Evolutionary conservation across 2,888 invertebrate genomes (phyloP).

Genomic region (Crioceris asparagi): DNA sequence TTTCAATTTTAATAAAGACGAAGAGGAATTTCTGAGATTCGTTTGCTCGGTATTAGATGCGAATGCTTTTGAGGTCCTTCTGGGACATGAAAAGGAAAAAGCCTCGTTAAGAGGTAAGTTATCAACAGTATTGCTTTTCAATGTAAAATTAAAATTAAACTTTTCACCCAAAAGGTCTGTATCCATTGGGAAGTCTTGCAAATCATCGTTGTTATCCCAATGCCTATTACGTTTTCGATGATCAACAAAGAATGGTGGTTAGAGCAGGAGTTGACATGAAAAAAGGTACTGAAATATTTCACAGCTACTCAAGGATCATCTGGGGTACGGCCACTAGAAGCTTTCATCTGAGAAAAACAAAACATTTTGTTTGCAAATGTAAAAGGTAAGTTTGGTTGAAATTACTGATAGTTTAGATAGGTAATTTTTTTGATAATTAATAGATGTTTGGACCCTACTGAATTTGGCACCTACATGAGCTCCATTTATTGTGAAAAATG

Average conservation of each 20-base stretch:
- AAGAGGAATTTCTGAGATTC: slow-evolving; percentile 46
- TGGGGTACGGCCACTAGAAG: slow-evolving; percentile 59
- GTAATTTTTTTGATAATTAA: too few species aligned
- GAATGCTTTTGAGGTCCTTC: slow-evolving; percentile 54
- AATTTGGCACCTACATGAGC: slow-evolving; percentile 43
- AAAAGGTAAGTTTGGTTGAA: slow-evolving; percentile 16
- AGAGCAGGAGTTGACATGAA: slow-evolving; percentile 48
- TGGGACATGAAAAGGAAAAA: slow-evolving; percentile 36
- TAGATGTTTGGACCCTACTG: slow-evolving; percentile 57
- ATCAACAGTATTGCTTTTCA: neutral
- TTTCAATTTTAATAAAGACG: slow-evolving; percentile 43
- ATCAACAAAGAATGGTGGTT: slow-evolving; percentile 46
- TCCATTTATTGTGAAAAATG: slow-evolving; percentile 34
- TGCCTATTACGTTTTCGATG: slow-evolving; percentile 51
- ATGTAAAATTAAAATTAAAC: slow-evolving; percentile 26
- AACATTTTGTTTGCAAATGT: slow-evolving; percentile 59
- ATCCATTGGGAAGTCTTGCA: slow-evolving; percentile 54
- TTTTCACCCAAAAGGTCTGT: slow-evolving; percentile 46
- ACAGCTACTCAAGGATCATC: slow-evolving; percentile 52
- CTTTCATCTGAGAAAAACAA: slow-evolving; percentile 50
- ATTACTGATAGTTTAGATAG: too few species aligned
- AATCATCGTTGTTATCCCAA: slow-evolving; percentile 63
- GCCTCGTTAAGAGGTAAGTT: slow-evolving; percentile 34
- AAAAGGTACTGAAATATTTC: slow-evolving; percentile 52
- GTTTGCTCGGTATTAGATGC: slow-evolving; percentile 54